Base-by-base conservation (phyloP, 2,888 invertebrate species). In the Ecliptopera silaceata region DNA sequence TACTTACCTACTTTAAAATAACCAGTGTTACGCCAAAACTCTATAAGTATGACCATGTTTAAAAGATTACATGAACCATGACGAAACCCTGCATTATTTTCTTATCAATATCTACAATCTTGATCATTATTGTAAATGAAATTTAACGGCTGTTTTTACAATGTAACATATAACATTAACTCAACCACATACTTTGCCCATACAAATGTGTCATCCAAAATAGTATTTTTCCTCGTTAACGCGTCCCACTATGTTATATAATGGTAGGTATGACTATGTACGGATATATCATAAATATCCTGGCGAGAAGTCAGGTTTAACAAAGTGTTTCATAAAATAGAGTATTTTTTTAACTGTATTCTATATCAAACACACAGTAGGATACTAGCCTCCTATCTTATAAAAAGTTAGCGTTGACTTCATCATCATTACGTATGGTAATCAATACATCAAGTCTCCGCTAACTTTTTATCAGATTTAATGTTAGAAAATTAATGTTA, bases 181-280 rank as follows among this genome's bases (percentile, higher is more conserved):
- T 60, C 56, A 58, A 60, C 50, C 51, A 56, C 56, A 26, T 41
- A 17, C 43, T 53, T 48, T 57, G 59, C 36, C 52, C 50, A 52
- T 55, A 51, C 48, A 45, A 20, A 43, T 48, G 38, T 47, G 36
- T 34, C 39, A 34, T 42, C 58, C 56, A 60, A 64, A 64, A 58
- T 48, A 56, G 55, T 56, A 53, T 54, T 59, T 51, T 60, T 29
- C 39, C 60, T 64, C 55, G 58, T 64, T 64, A 62, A 56, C 55
- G 38, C 36, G 51, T 56, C 54, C 62, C 56, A 62, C 51, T 61
- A 59, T 11, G 36, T 64, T 64, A 57, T 48, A 56, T 61, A 64
- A 61, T 49, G 42, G 18, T 31, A 45, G 11, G 22, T 32, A 15
- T 34, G 32, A 41, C 56, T 56, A 56, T 56, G 44, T 56, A 55